Evolutionary conservation across 2,113 vertebrate genomes (phyloP), one percentile per base, ranked within the genome.

Genomic region (Columba livia): DNA sequence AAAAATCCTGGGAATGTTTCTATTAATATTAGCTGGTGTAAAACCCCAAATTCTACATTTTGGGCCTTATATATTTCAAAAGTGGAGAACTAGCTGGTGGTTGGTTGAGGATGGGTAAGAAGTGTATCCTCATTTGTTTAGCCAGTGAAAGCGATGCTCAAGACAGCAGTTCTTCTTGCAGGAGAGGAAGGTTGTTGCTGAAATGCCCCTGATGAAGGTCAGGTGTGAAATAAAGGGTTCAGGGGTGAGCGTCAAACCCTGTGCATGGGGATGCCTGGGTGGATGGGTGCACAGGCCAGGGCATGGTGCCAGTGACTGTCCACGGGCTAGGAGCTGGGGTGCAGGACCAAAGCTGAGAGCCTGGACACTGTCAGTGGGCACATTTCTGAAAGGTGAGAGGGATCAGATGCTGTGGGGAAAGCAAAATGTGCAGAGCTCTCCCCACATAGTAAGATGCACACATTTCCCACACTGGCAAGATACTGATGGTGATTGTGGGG

Each of bases 21-120:
- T 97, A 92, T 96, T 97, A 95, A 96, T 96, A 97, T 93, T 93
- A 89, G 36, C 77, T 93, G 73, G 79, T 95, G 57, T 87, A 80
- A 96, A 96, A 89, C 85, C 88, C 91, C 67, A 87, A 84, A 88
- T 90, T 74, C 83, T 91, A 28, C 78, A 56, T 85, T 92, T 97
- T 64, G 64, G 56, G 70, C 66, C 84, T 87, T 83, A 24, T 42
- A 40, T 72, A 36, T 94, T 66, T 94, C 58, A 83, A 67, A 96
- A 96, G 87, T 62, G 94, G 86, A 90, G 64, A 58, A 32, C 40
- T 54, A 60, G 82, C 38, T 85, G 67, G 60, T 74, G 87, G 62
- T 31, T 67, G 60, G 62, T 47, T 40, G 72, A 81, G 65, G 57
- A 73, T 70, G 34, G 42, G 75, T 61, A 62, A 62, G 61, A 79